A percentile compares a stretch with the other conserved stretches of the same genome.
Conservation (phyloP, 2,888 invertebrate species). For the Eugnorisma glareosa region DNA sequence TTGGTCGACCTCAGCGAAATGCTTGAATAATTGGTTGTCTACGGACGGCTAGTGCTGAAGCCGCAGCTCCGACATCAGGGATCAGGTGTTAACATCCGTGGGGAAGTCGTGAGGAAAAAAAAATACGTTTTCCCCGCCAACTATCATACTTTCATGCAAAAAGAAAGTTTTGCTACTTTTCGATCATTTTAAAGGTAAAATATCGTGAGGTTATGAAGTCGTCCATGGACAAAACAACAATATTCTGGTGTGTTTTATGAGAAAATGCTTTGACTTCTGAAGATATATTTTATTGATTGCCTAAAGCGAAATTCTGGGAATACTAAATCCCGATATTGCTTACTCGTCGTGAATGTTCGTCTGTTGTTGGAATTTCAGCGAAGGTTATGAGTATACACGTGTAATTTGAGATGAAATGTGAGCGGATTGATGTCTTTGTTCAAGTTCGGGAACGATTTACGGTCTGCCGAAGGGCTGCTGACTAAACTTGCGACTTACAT, state of each 20-base stretch:
- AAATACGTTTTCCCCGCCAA: conserved; percentile 63
- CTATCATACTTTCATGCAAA: conserved; percentile 68
- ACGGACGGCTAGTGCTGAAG: conserved; percentile 79
- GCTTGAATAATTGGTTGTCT: conserved; percentile 87
- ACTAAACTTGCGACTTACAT: conserved; percentile 80
- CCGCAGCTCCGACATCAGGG: conserved; percentile 74
- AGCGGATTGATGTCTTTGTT: conserved; percentile 89
- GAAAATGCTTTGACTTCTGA: conserved; percentile 41
- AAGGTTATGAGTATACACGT: conserved; percentile 81
- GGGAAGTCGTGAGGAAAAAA: conserved; percentile 81
- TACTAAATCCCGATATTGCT: conserved; percentile 74
- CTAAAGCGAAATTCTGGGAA: conserved; percentile 79
- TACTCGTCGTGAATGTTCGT: conserved; percentile 72
- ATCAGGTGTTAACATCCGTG: conserved; percentile 87
- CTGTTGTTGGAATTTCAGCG: conserved; percentile 72
- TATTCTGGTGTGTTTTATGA: conserved; percentile 50
- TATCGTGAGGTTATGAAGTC: conserved; percentile 66
- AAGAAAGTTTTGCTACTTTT: conserved; percentile 68
- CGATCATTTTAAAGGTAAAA: conserved; percentile 49
- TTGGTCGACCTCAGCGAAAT: conserved; percentile 83
- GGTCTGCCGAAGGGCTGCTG: conserved; percentile 83
- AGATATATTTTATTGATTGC: conserved; percentile 73
- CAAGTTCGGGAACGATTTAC: conserved; percentile 82
- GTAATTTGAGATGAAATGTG: conserved; percentile 89
- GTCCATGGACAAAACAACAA: conserved; percentile 56